These are phyloP conservation scores for Poeciliopsis retropinna DNA, from an alignment of 2,113 vertebrate species.

Conservation along the genomic window DNA sequence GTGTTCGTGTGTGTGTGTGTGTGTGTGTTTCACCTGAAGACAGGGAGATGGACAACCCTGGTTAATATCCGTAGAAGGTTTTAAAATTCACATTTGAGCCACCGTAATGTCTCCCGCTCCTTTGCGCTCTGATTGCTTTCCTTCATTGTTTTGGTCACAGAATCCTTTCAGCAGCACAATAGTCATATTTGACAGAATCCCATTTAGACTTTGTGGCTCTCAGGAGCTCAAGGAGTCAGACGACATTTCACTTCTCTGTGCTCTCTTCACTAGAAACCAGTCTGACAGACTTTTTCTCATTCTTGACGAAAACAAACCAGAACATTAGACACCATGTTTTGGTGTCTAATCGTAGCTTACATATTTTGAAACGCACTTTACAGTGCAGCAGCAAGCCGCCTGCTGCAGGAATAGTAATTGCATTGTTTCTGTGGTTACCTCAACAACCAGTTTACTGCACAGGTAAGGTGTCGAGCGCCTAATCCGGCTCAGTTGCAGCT, in stretches of 20 bases:
- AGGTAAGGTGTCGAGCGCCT: conserved; percentile 59
- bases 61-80: conserved; percentile 34
- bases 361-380: not conserved
- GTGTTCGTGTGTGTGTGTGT: not conserved
- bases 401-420: conserved; percentile 60
- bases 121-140: conserved; percentile 16
- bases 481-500: conserved; percentile 35
- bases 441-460: conserved; percentile 51
- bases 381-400: conserved; percentile 15
- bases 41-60: conserved; percentile 16
- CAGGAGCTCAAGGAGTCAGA: not conserved
- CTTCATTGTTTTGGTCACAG: conserved; percentile 13
- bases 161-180: conserved; percentile 11
- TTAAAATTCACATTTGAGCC: conserved; percentile 48
- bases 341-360: too few species aligned
- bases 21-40: conserved; percentile 40
- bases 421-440: conserved; percentile 69
- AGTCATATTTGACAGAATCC: conserved; percentile 21
- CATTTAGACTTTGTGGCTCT: not conserved
- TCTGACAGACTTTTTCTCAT: not conserved
- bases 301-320: not conserved
- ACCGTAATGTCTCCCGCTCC: conserved; percentile 18
- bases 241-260: conserved; percentile 10
- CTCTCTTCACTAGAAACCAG: not conserved
- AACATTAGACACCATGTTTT: too few species aligned